phyloP scores from a whole-genome alignment of 2,797 vertebrate genomes.

The Cossypha niveicapilla region DNA sequence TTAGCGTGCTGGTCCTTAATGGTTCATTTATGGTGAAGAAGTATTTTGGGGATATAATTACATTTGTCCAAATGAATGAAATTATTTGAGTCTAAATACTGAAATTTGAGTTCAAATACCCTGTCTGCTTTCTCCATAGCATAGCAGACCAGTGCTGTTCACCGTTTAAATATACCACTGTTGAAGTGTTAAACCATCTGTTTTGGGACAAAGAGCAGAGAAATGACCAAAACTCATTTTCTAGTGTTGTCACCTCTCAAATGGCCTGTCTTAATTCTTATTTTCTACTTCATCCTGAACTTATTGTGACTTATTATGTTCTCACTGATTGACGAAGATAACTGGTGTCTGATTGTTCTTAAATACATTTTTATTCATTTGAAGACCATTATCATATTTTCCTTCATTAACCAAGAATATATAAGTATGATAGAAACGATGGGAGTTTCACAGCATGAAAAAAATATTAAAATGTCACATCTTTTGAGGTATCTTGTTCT shows the following conservation, averaged over 20 bases:
- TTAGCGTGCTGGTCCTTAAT: neutral
- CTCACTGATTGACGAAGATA: neutral
- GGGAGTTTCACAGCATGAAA: neutral
- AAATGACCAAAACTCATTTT: neutral
- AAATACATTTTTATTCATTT: slow-evolving; percentile 1
- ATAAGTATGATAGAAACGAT: neutral
- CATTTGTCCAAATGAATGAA: neutral
- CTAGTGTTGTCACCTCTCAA: neutral
- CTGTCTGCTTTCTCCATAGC: neutral
- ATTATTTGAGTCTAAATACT: neutral
- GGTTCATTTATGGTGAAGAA: neutral
- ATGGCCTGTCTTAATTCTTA: neutral
- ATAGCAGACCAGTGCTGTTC: neutral
- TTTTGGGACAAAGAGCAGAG: neutral
- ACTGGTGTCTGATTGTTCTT: neutral
- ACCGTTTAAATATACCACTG: neutral
- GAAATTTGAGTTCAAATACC: neutral
- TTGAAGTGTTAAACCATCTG: neutral
- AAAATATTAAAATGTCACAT: neutral
- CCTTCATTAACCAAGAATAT: neutral
- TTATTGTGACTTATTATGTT: neutral
- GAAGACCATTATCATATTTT: neutral
- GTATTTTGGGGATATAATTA: neutral
- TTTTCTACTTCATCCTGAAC: neutral
- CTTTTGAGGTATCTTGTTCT: neutral